A percentile compares a stretch with the other conserved stretches of the same genome.
Conservation (phyloP, 2,797 vertebrate species). For the Anniella stebbinsi region DNA sequence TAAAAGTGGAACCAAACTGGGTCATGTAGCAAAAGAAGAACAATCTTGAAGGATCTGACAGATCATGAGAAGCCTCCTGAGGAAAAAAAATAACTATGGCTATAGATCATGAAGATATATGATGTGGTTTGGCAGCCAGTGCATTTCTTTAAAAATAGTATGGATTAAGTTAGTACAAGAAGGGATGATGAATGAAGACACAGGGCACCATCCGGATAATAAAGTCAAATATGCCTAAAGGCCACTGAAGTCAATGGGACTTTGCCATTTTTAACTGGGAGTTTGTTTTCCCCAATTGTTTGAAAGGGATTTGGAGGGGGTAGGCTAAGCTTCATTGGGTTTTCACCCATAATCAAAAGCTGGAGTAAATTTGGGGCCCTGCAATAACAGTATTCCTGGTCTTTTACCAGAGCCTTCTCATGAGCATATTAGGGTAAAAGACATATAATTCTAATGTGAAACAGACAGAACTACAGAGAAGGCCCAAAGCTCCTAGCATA, state of each 20-base stretch:
- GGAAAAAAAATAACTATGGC: neutral
- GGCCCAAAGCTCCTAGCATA: neutral
- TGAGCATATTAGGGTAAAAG: neutral
- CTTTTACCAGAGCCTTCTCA: neutral
- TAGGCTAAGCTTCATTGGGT: neutral
- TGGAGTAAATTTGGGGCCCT: neutral
- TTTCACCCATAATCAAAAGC: neutral
- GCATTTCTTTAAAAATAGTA: conserved; percentile 20
- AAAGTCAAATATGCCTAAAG: neutral
- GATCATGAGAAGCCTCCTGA: conserved; percentile 16
- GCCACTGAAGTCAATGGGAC: neutral
- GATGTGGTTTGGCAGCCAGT: conserved; percentile 15
- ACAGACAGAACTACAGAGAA: neutral
- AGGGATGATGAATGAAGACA: conserved; percentile 26
- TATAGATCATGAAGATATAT: conserved; percentile 37
- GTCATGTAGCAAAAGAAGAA: neutral
- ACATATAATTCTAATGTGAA: neutral
- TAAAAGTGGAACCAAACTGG: conserved; percentile 27
- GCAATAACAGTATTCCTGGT: conserved; percentile 1
- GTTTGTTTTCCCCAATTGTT: neutral
- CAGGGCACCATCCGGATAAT: neutral
- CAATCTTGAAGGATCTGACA: conserved; percentile 21
- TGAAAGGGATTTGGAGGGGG: neutral
- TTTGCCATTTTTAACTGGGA: neutral
- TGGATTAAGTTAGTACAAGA: conserved; percentile 11